Conservation (phyloP, 2,113 vertebrate genomes). For the Pelobates fuscus region DNA sequence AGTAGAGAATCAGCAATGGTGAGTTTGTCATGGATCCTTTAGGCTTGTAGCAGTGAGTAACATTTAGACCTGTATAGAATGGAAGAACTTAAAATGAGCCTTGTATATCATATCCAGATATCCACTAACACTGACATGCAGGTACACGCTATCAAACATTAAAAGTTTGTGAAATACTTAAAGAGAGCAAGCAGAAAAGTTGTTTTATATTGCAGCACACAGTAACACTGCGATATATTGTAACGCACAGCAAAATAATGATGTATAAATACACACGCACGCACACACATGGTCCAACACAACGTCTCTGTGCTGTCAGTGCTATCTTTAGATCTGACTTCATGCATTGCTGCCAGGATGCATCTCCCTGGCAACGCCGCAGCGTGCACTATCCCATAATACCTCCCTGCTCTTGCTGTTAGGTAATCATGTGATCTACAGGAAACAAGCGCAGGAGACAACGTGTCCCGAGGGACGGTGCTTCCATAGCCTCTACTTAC, state of each 20-base stretch:
- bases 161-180: no score
- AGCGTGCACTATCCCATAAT: conserved; percentile 51
- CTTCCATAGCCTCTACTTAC: conserved; percentile 4
- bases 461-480: conserved; percentile 10
- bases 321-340: conserved; percentile 59
- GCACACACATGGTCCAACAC: conserved; percentile 12
- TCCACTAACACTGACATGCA: no score
- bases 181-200: no score
- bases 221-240: background rate
- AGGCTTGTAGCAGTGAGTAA: no score
- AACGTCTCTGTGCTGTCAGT: conserved; percentile 51
- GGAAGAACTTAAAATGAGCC: no score
- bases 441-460: conserved; percentile 44
- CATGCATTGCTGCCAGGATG: conserved; percentile 52
- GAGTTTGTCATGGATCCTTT: no score
- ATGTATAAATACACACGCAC: conserved; percentile 2
- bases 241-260: background rate
- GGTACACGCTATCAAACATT: no score
- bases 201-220: no score
- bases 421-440: conserved; percentile 51
- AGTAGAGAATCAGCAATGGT: no score
- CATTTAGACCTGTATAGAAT: no score
- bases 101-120: no score
- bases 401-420: conserved; percentile 17
- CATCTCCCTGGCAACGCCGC: conserved; percentile 51